Conservation (phyloP, 2,113 vertebrate genomes). For the Oxygymnocypris stewartii region DNA sequence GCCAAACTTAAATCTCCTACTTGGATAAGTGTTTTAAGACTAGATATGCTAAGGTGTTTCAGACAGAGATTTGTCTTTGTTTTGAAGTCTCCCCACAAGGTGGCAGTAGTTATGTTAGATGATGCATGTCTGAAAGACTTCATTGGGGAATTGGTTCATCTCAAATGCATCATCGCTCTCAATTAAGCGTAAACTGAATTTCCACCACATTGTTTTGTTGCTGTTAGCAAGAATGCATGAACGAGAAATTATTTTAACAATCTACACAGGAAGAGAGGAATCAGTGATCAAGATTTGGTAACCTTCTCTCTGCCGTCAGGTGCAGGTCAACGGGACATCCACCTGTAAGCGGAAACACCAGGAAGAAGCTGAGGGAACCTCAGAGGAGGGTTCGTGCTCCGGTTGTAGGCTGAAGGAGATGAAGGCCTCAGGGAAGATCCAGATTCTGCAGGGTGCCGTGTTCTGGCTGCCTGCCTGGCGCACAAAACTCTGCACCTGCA, state of each 20-base stretch:
- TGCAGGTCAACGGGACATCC: slow-evolving; percentile 54
- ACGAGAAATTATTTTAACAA: not conserved
- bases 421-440: slow-evolving; percentile 63
- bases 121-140: not conserved
- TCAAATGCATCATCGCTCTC: not conserved
- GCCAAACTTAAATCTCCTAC: not conserved
- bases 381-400: not conserved
- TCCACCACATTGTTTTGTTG: not conserved
- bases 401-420: slow-evolving; percentile 81
- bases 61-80: not conserved
- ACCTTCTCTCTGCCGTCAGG: slow-evolving; percentile 45
- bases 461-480: slow-evolving; percentile 92
- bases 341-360: slow-evolving; percentile 67
- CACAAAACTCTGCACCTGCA: slow-evolving; percentile 85
- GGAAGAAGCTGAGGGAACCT: slow-evolving; percentile 54
- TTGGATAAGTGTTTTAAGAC: not conserved
- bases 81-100: slow-evolving; percentile 36
- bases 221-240: not conserved
- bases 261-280: not conserved
- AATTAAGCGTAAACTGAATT: not conserved
- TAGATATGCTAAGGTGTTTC: not conserved
- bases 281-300: not conserved
- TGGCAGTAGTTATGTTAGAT: slow-evolving; percentile 25
- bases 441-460: slow-evolving; percentile 78
- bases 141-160: not conserved